Conservation (phyloP, 2,888 invertebrate genomes). For the Beris morrisii region DNA sequence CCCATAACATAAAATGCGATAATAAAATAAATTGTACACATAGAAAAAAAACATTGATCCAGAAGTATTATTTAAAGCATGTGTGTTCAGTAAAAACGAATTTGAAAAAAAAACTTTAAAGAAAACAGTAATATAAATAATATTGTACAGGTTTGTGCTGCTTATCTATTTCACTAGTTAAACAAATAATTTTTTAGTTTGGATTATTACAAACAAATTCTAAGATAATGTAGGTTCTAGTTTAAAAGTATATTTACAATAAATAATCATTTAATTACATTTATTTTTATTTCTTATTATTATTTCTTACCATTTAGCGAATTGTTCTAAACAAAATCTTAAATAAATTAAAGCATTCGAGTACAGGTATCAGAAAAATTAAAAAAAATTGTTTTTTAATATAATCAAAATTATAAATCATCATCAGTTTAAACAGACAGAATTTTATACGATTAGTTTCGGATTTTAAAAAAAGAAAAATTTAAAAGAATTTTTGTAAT, state of each 20-base stretch:
- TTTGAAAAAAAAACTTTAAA: background rate
- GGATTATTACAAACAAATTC: background rate
- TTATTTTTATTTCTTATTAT: background rate
- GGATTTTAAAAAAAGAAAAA: background rate
- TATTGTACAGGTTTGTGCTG: slow-evolving; percentile 28
- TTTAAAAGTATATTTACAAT: background rate
- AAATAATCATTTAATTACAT: background rate
- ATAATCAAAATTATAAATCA: too few relatives aligned
- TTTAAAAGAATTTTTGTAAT: too few relatives aligned
- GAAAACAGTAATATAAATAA: slow-evolving; percentile 3
- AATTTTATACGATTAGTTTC: too few relatives aligned
- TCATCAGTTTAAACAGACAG: too few relatives aligned
- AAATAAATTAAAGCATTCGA: too few relatives aligned
- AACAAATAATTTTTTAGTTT: background rate
- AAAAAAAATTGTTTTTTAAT: too few relatives aligned
- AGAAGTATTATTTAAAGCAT: slow-evolving; percentile 33
- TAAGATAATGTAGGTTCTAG: background rate
- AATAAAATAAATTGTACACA: background rate
- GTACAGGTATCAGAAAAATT: too few relatives aligned
- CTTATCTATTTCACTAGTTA: slow-evolving; percentile 21
- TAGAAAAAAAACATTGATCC: slow-evolving; percentile 36
- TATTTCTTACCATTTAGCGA: background rate
- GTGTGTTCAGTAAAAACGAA: background rate
- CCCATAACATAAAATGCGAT: too few relatives aligned
- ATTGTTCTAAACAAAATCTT: too few relatives aligned